Percentiles rank a stretch among this genome's conserved stretches.
Evolutionary conservation across 2,888 invertebrate genomes (phyloP).

Genomic region (Sicus ferrugineus): DNA sequence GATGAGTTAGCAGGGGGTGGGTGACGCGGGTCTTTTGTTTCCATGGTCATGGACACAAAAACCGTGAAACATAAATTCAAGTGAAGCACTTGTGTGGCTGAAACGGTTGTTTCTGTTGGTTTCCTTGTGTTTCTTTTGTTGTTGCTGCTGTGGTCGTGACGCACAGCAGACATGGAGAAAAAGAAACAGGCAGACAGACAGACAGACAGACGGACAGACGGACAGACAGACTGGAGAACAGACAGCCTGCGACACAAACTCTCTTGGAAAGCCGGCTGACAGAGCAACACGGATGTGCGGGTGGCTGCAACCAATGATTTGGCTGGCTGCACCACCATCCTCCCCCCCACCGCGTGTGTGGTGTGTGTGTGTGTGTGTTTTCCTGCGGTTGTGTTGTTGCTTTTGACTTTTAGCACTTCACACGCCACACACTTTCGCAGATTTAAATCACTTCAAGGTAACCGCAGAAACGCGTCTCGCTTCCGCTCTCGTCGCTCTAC

Average conservation of each 20-base stretch:
- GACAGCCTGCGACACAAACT: no score
- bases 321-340: background rate
- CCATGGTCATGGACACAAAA: background rate
- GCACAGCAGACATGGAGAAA: background rate
- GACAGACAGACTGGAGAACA: background rate
- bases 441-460: slow-evolving; percentile 33
- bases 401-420: slow-evolving; percentile 19
- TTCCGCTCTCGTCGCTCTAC: background rate
- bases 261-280: no score
- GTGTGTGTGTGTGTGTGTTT: background rate
- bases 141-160: background rate
- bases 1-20: background rate
- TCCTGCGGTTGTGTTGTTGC: background rate
- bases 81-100: slow-evolving; percentile 35
- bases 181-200: background rate
- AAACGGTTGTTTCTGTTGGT: slow-evolving; percentile 22
- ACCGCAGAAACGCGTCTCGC: slow-evolving; percentile 13
- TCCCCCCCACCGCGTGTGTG: background rate
- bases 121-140: background rate
- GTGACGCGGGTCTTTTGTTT: background rate
- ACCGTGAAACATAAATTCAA: slow-evolving; percentile 36
- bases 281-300: no score
- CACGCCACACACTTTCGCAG: slow-evolving; percentile 29
- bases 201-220: background rate
- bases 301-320: background rate